phyloP scores from a whole-genome alignment of 2,797 vertebrate species.

The Lemur catta region DNA sequence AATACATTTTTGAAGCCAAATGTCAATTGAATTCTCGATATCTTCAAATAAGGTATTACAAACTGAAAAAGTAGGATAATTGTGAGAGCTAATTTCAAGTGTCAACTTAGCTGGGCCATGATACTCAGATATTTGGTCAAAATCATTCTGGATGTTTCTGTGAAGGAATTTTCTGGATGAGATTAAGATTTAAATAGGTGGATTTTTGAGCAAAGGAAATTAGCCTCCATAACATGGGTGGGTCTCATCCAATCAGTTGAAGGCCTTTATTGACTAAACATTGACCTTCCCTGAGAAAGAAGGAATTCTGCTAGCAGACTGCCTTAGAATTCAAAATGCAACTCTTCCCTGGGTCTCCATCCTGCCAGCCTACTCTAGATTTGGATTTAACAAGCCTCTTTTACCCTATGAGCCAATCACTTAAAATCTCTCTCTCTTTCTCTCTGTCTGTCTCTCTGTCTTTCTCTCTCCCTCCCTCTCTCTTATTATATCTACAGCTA shows the following conservation, averaged over 20 bases:
- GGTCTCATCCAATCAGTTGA: background rate
- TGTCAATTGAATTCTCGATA: background rate
- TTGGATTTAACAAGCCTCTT: background rate
- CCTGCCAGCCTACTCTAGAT: background rate
- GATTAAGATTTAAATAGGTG: background rate
- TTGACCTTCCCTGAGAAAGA: background rate
- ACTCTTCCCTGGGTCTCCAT: background rate
- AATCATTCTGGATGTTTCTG: background rate
- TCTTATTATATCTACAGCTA: background rate
- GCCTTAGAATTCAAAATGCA: background rate
- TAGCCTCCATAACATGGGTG: background rate
- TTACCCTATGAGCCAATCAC: background rate
- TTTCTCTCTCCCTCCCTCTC: background rate
- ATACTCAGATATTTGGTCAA: background rate
- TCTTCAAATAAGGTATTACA: background rate
- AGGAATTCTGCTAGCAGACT: background rate
- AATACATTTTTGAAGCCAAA: background rate
- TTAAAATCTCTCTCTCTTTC: background rate
- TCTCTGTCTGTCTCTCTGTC: background rate
- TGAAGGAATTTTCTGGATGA: background rate
- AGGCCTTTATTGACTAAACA: background rate
- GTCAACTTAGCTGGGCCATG: background rate
- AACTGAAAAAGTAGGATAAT: background rate
- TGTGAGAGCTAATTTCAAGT: background rate
- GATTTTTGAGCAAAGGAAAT: background rate